Evolutionary conservation across 1,140 invertebrate species (phyloP).

Genomic region (Papilio helenus): DNA sequence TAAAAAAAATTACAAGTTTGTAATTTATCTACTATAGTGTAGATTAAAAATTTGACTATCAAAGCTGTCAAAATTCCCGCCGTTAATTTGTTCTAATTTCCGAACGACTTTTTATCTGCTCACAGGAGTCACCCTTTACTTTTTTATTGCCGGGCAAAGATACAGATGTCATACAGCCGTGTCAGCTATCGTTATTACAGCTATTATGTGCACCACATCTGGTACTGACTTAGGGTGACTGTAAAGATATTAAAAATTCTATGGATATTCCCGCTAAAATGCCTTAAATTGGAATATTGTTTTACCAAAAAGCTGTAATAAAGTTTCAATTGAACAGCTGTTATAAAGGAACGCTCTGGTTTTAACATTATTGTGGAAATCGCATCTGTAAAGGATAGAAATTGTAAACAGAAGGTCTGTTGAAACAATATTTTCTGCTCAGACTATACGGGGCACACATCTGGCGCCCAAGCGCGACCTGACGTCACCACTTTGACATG

Average conservation of each 20-base stretch:
- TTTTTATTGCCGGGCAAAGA: constrained; percentile 42
- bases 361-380: neutral
- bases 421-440: constrained; percentile 27
- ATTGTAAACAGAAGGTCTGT: constrained; percentile 33
- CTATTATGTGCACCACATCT: constrained; percentile 58
- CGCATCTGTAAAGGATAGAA: constrained; percentile 18
- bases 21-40: neutral
- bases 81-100: constrained; percentile 34
- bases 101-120: constrained; percentile 29
- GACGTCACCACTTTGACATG: constrained; percentile 58
- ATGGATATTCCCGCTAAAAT: neutral
- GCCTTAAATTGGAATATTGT: neutral
- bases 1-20: neutral
- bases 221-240: constrained; percentile 35
- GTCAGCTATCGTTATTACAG: constrained; percentile 53
- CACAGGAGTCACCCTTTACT: constrained; percentile 49
- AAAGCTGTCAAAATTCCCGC: constrained; percentile 13
- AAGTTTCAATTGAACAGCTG: neutral
- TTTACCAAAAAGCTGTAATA: neutral
- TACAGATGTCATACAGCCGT: constrained; percentile 62
- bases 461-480: constrained; percentile 55
- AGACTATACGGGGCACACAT: constrained; percentile 45
- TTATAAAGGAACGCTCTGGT: neutral
- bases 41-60: neutral
- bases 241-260: constrained; percentile 5